Conservation (phyloP, 1,140 invertebrate genomes). For the Bathynomus jamesi region DNA sequence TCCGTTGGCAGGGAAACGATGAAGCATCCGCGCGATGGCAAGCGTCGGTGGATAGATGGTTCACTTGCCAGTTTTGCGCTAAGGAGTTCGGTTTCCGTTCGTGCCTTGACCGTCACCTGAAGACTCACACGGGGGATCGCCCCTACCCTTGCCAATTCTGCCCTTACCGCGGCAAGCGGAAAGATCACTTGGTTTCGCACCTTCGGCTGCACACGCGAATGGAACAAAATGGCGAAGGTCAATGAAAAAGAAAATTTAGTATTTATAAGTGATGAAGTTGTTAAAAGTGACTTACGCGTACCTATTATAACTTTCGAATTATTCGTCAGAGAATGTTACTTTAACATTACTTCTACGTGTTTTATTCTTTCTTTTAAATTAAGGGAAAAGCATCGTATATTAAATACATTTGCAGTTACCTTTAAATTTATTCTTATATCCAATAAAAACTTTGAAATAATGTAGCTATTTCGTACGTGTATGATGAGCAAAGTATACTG, state of each 20-base stretch:
- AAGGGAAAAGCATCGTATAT: too few species aligned
- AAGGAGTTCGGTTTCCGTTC: conserved; percentile 13
- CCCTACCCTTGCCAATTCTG: conserved; percentile 81
- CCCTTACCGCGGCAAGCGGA: conserved; percentile 30
- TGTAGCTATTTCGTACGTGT: too few species aligned
- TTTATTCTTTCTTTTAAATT: too few species aligned
- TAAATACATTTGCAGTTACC: too few species aligned
- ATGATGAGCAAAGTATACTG: too few species aligned
- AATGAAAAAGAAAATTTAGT: background rate
- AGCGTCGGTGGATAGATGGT: too few species aligned
- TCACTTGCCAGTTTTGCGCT: conserved; percentile 5
- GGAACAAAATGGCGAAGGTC: background rate
- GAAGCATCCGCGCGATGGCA: background rate
- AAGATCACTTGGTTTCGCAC: conserved; percentile 28
- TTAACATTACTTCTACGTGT: background rate
- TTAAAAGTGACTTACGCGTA: background rate
- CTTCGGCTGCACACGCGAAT: conserved; percentile 1
- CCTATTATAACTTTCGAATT: background rate
- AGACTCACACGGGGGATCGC: conserved; percentile 78
- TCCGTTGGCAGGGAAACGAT: background rate
- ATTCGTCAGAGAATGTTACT: background rate
- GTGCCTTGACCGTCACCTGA: conserved; percentile 66
- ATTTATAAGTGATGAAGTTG: background rate
- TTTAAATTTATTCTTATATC: too few species aligned
- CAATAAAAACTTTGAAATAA: too few species aligned